A percentile compares a stretch with the other conserved stretches of the same genome.
phyloP scores from a whole-genome alignment of 1,140 invertebrate genomes.

The Alviniconcha marisindica region DNA sequence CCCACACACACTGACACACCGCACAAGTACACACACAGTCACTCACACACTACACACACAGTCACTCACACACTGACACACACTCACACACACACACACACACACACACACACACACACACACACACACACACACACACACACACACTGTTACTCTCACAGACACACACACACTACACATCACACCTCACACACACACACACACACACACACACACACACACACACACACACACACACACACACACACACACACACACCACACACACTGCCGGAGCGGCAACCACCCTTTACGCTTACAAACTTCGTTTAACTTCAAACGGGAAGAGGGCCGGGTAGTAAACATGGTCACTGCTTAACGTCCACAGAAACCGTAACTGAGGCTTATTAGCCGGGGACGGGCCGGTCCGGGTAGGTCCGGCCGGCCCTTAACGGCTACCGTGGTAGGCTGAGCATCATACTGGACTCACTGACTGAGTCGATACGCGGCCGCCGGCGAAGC shows the following conservation, averaged over 20 bases:
- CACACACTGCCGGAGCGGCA: neutral
- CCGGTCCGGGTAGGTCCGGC: neutral
- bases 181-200: neutral
- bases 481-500: no score
- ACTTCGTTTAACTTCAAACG: neutral
- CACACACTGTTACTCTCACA: neutral
- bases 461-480: no score
- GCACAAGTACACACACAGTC: neutral
- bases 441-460: neutral
- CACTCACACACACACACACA: conserved; percentile 22
- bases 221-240: conserved; percentile 27
- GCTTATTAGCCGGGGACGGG: no score
- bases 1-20: no score
- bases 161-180: neutral
- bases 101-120: conserved; percentile 32
- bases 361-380: neutral
- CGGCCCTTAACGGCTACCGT: neutral
- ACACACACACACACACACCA: neutral
- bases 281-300: neutral
- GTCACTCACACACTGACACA: conserved; percentile 8
- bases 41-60: neutral
- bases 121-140: conserved; percentile 3
- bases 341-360: neutral
- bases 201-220: conserved; percentile 10
- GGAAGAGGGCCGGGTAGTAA: no score